These are phyloP conservation scores for Paramisgurnus dabryanus DNA, from an alignment of 2,113 vertebrate species.

Conservation along the genomic window DNA sequence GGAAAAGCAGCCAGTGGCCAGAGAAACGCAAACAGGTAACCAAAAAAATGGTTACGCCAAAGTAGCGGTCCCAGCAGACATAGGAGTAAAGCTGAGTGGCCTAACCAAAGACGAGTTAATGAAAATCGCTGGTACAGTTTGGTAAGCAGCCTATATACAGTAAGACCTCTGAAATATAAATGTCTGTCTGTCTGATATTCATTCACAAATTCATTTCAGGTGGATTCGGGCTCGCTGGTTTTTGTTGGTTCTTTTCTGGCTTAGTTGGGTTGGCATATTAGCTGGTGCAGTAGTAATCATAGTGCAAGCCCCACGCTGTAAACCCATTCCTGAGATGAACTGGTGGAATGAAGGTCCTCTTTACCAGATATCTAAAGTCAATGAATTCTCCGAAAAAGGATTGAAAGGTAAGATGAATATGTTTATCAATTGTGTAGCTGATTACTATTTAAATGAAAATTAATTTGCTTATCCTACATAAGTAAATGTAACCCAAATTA, in stretches of 20 bases:
- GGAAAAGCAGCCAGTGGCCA: constrained; percentile 86
- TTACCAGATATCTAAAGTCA: constrained; percentile 76
- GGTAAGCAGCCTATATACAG: constrained; percentile 53
- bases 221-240: constrained; percentile 85
- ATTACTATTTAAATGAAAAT: too few species aligned
- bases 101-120: constrained; percentile 89
- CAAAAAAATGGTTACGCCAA: constrained; percentile 88
- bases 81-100: constrained; percentile 78
- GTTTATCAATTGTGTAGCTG: too few species aligned
- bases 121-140: constrained; percentile 76
- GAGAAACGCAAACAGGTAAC: constrained; percentile 55
- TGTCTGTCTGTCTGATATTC: neutral
- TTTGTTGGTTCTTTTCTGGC: constrained; percentile 87
- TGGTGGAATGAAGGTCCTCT: constrained; percentile 88
- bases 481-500: too few species aligned
- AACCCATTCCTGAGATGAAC: constrained; percentile 77
- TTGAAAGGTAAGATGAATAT: constrained; percentile 68
- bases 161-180: too few species aligned
- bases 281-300: constrained; percentile 88
- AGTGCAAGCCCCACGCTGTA: constrained; percentile 86
- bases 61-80: constrained; percentile 67
- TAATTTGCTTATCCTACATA: too few species aligned
- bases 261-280: constrained; percentile 90
- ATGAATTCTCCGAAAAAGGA: constrained; percentile 67
- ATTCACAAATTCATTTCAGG: constrained; percentile 48